These are phyloP conservation scores for Charina bottae DNA, from an alignment of 2,113 vertebrate genomes.

Conservation along the genomic window DNA sequence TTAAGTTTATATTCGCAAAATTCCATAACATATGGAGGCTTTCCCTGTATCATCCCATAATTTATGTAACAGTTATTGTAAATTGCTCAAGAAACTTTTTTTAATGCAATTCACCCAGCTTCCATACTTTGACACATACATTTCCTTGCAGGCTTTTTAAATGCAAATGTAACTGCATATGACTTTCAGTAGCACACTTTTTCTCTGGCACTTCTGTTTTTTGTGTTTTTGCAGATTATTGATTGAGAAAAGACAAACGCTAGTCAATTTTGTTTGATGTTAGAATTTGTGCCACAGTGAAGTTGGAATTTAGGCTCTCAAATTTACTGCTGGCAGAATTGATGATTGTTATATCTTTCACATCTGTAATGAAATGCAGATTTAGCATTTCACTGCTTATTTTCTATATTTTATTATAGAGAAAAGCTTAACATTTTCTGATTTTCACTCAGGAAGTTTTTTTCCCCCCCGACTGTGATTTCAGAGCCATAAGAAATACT, in stretches of 20 bases:
- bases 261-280: neutral
- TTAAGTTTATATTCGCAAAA: neutral
- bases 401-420: neutral
- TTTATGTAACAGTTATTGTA: neutral
- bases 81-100: neutral
- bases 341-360: neutral
- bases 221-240: neutral
- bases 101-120: neutral
- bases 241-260: neutral
- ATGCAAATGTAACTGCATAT: neutral
- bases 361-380: neutral
- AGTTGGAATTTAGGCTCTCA: neutral
- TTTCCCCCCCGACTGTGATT: neutral
- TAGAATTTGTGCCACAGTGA: neutral
- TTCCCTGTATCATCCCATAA: neutral
- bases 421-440: slow-evolving; percentile 53
- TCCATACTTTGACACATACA: neutral
- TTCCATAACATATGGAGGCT: neutral
- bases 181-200: neutral
- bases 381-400: neutral
- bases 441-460: neutral
- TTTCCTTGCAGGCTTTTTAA: neutral
- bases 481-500: slow-evolving; percentile 26
- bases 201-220: neutral
- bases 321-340: neutral